Evolutionary conservation across 2,797 vertebrate genomes (phyloP).

Genomic region (Pseudomugil tenellus): DNA sequence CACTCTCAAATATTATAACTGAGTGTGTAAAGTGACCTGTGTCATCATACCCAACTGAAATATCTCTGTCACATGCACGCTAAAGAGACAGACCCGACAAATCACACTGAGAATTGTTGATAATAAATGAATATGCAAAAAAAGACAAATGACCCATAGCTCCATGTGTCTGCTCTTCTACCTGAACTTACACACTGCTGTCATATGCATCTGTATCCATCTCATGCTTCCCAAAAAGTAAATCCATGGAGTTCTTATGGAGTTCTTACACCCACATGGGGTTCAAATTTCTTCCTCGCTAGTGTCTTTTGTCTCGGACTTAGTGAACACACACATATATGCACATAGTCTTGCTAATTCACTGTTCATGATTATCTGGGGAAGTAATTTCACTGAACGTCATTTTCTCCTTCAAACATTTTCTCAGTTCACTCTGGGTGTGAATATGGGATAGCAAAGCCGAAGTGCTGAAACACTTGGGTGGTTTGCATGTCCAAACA

Average conservation of each 20-base stretch:
- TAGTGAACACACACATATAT: slow-evolving; percentile 6
- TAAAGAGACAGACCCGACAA: slow-evolving; percentile 1
- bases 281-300: slow-evolving; percentile 28
- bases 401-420: slow-evolving; percentile 69
- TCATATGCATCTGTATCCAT: background rate
- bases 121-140: slow-evolving; percentile 46
- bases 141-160: slow-evolving; percentile 41
- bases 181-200: slow-evolving; percentile 3
- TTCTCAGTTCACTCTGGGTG: slow-evolving; percentile 37
- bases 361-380: slow-evolving; percentile 37
- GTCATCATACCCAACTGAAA: background rate
- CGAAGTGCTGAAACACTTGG: slow-evolving; percentile 25
- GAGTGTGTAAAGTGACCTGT: background rate
- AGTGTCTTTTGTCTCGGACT: slow-evolving; percentile 15
- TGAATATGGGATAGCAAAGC: slow-evolving; percentile 22
- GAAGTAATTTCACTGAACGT: slow-evolving; percentile 50
- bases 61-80: background rate
- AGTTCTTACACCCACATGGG: slow-evolving; percentile 19
- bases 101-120: slow-evolving; percentile 3
- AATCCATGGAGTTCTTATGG: slow-evolving; percentile 5
- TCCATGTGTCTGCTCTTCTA: slow-evolving; percentile 41
- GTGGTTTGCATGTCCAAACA: slow-evolving; percentile 11
- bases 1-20: slow-evolving; percentile 3
- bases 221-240: slow-evolving; percentile 5
- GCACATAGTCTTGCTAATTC: slow-evolving; percentile 14